Conservation (phyloP, 2,113 vertebrate genomes). For the Crotophaga sulcirostris region DNA sequence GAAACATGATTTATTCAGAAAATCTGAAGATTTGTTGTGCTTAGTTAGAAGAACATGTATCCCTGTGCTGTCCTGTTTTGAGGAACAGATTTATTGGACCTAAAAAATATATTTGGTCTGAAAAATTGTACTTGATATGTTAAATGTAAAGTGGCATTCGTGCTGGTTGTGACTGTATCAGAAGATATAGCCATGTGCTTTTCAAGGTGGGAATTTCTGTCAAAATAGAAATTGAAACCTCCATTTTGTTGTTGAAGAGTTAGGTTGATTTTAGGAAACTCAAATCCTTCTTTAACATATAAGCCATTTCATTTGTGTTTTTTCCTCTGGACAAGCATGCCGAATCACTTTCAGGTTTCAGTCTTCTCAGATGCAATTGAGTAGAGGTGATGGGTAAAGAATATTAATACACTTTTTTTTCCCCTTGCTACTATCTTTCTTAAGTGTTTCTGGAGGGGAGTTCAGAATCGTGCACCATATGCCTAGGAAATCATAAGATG, state of each 20-base stretch:
- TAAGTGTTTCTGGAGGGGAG: not conserved
- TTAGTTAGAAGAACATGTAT: not conserved
- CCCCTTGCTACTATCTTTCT: not conserved
- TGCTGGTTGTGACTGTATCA: not conserved
- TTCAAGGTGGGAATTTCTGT: not conserved
- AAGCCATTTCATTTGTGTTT: not conserved
- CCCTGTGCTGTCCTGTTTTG: not conserved
- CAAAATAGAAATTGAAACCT: not conserved
- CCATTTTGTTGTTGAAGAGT: not conserved
- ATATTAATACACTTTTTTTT: not conserved
- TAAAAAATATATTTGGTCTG: not conserved
- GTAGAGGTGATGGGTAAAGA: not conserved
- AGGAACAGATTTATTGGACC: not conserved
- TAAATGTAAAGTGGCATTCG: not conserved
- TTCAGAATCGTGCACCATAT: not conserved
- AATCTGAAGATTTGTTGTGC: not conserved
- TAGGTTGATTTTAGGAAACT: not conserved
- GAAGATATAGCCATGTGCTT: not conserved
- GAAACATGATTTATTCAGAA: not conserved
- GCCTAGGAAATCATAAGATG: not conserved
- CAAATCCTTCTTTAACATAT: not conserved
- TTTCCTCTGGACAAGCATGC: fast-evolving
- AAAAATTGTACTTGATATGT: not conserved
- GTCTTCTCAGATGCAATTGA: not conserved
- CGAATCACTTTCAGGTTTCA: not conserved